These are phyloP conservation scores for Adineta ricciae DNA, from an alignment of 2,888 invertebrate genomes.

Conservation along the genomic window DNA sequence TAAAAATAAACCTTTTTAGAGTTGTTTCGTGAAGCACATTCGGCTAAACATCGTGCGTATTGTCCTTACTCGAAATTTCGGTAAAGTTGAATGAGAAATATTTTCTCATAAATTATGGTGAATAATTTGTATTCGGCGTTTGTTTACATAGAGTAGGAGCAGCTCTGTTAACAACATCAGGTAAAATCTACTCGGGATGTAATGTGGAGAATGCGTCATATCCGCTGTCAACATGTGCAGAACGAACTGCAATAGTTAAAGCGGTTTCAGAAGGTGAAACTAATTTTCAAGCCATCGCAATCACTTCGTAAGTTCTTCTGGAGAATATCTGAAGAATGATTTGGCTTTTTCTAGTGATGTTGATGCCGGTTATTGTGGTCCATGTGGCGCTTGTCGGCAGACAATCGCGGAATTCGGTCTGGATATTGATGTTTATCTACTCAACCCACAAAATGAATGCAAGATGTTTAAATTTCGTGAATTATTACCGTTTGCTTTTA, in stretches of 20 bases:
- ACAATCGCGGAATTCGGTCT: constrained; percentile 41
- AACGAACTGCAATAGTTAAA: constrained; percentile 69
- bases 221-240: constrained; percentile 73
- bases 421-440: constrained; percentile 21
- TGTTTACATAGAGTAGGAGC: constrained; percentile 39
- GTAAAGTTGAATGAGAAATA: background rate
- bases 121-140: background rate
- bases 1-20: constrained; percentile 20
- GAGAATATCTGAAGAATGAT: too few species aligned
- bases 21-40: constrained; percentile 39
- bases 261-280: constrained; percentile 72
- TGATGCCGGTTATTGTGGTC: background rate
- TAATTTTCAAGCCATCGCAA: constrained; percentile 56
- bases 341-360: constrained; percentile 8
- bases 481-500: constrained; percentile 28
- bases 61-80: constrained; percentile 46
- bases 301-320: constrained; percentile 57
- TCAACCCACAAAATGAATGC: constrained; percentile 21
- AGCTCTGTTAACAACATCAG: constrained; percentile 39
- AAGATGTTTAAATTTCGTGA: constrained; percentile 25
- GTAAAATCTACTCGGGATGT: constrained; percentile 55
- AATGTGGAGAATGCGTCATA: constrained; percentile 83
- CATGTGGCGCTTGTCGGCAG: constrained; percentile 76
- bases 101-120: too few species aligned
- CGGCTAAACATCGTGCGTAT: constrained; percentile 41